A percentile compares a stretch with the other conserved stretches of the same genome.
These are phyloP conservation scores for Muricea muricata DNA, from an alignment of 92 coral and sea anemone species.

Conservation along the genomic window DNA sequence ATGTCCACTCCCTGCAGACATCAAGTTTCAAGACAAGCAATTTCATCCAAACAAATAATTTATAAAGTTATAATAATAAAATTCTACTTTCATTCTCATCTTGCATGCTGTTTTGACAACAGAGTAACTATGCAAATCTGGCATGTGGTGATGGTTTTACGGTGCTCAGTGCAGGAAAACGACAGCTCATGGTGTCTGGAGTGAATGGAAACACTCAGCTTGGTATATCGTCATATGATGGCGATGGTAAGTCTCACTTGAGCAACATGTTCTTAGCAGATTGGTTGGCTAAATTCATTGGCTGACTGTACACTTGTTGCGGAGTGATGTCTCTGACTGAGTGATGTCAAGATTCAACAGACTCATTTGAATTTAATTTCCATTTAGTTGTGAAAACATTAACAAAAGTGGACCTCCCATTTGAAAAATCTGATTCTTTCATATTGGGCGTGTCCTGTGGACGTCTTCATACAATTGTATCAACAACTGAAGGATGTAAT, in stretches of 20 bases:
- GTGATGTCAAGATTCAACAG: no score
- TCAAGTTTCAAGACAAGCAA: no score
- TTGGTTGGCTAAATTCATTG: no score
- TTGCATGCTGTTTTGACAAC: neutral
- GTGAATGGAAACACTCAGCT: conserved; percentile 20
- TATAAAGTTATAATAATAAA: no score
- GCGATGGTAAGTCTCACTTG: neutral
- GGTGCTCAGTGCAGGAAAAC: conserved; percentile 43
- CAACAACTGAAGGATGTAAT: conserved; percentile 73
- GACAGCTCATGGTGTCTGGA: conserved; percentile 11
- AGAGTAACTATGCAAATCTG: conserved; percentile 58
- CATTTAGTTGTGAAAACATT: neutral
- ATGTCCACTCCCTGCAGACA: no score
- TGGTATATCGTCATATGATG: neutral
- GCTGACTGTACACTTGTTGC: no score
- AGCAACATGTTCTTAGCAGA: no score
- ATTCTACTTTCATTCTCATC: no score
- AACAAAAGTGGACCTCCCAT: conserved; percentile 45
- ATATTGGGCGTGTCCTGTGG: conserved; percentile 85
- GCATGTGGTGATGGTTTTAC: conserved; percentile 91
- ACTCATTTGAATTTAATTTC: no score
- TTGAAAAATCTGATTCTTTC: conserved; percentile 7
- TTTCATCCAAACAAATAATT: no score
- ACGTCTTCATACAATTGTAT: conserved; percentile 72
- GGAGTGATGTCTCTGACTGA: no score